Percentiles rank a stretch among this genome's conserved stretches.
Conservation (phyloP, 2,113 vertebrate genomes). For the Mungos mungo region DNA sequence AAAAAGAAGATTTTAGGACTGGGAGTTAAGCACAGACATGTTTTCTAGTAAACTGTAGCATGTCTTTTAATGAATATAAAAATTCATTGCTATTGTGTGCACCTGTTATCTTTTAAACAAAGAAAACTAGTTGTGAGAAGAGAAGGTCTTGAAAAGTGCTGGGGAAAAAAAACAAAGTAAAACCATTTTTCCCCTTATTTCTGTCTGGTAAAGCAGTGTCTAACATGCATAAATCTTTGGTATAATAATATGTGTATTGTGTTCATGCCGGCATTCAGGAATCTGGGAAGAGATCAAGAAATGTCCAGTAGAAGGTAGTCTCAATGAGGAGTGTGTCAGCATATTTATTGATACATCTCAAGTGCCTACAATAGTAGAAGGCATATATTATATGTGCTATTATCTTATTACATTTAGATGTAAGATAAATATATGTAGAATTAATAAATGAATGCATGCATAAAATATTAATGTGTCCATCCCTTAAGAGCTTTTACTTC, state of each 20-base stretch:
- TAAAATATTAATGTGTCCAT: background rate
- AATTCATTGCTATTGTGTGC: background rate
- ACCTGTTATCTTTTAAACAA: constrained; percentile 16
- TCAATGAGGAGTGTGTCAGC: background rate
- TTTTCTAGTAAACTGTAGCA: background rate
- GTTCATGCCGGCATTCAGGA: background rate
- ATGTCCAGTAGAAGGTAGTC: background rate
- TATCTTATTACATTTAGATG: background rate
- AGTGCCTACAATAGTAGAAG: background rate
- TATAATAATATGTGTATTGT: background rate
- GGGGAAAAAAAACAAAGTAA: background rate
- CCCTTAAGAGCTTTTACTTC: background rate
- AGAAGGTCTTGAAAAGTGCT: background rate
- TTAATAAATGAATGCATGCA: background rate
- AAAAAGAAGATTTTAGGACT: background rate
- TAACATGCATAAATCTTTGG: background rate
- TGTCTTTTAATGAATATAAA: background rate
- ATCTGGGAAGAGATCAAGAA: background rate
- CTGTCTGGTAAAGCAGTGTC: background rate
- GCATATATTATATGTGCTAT: background rate
- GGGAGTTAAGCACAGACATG: background rate
- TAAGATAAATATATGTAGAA: background rate
- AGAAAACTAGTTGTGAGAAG: background rate
- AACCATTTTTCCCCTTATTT: background rate
- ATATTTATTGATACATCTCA: background rate